These are phyloP conservation scores for Orientallactaga sibirica DNA, from an alignment of 2,797 vertebrate genomes.

Conservation along the genomic window DNA sequence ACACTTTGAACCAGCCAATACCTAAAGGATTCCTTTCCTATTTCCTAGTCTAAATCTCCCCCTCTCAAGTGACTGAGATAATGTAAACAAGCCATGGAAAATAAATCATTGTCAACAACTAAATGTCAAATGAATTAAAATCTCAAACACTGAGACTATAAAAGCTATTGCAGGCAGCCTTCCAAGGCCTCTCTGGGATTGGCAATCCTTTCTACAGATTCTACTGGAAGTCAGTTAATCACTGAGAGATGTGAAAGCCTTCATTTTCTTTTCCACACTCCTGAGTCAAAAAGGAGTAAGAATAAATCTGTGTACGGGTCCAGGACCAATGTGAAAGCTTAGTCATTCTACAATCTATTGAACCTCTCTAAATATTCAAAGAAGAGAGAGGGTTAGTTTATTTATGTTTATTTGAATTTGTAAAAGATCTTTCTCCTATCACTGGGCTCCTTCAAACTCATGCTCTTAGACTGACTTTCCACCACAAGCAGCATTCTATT, in stretches of 20 bases:
- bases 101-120: conserved; percentile 79
- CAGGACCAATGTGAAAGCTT: conserved; percentile 22
- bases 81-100: conserved; percentile 73
- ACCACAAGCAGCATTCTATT: conserved; percentile 31
- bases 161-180: conserved; percentile 76
- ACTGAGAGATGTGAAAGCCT: conserved; percentile 47
- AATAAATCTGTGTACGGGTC: conserved; percentile 43
- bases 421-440: conserved; percentile 8
- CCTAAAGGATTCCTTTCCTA: conserved; percentile 40
- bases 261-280: conserved; percentile 16
- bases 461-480: neutral
- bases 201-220: conserved; percentile 69
- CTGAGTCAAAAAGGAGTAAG: conserved; percentile 57
- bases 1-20: neutral
- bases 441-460: neutral
- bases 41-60: conserved; percentile 54
- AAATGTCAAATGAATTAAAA: conserved; percentile 82
- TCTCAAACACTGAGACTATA: conserved; percentile 60
- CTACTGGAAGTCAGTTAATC: conserved; percentile 73
- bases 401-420: neutral
- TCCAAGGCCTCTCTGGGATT: conserved; percentile 61
- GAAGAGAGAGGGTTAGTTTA: neutral
- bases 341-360: neutral
- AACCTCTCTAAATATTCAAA: conserved; percentile 30
- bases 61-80: conserved; percentile 61